Base-by-base conservation (phyloP, 1,140 invertebrate species). In the Zaprionus ghesquierei region DNA sequence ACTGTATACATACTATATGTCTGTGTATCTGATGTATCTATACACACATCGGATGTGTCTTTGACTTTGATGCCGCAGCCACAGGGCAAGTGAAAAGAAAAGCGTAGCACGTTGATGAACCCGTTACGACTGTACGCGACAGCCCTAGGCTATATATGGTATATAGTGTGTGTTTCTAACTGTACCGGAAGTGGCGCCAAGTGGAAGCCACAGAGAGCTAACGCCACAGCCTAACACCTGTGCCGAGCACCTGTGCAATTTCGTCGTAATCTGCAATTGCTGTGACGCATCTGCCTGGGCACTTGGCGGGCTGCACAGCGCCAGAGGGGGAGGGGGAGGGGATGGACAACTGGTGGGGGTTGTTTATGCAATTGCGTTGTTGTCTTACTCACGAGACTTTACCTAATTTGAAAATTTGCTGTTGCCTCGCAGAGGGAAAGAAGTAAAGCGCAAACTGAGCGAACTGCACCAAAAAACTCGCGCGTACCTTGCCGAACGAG, bases 61-160 rank as follows among this genome's bases (percentile, higher is more conserved):
- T 87, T 81, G 69, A 86, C 75, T 85, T 81, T 87, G 77, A 84
- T 69, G 81, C 59, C 70, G 78, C 75, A 78, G n/a, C n/a, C n/a
- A n/a, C n/a, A n/a, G n/a, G n/a, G 66, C 41, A 25, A 75, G 38
- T 64, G 31, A 69, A 59, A 71, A 70, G 44, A 70, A 69, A 63
- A 59, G 44, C 31, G 15, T 41, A 72, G 38, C 41, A 56, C 49
- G n/a, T 29, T 9, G 31, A 33, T 33, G 18, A 73, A 74, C 81
- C 61, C 6, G 20, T 35, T 51, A 13, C 22, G 15, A 49, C 44
- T 22, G 20, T 22, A 61, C 29, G n/a, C n/a, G n/a, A n/a, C n/a
- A n/a, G n/a, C n/a, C 49, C 31, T 49, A 46, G 6, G 2, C 6
- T 27, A 33, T 53, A 38, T 56, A 69, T 44, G 20, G 58, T 5